Evolutionary conservation across 2,113 vertebrate genomes (phyloP).

Genomic region (Plectropomus leopardus): DNA sequence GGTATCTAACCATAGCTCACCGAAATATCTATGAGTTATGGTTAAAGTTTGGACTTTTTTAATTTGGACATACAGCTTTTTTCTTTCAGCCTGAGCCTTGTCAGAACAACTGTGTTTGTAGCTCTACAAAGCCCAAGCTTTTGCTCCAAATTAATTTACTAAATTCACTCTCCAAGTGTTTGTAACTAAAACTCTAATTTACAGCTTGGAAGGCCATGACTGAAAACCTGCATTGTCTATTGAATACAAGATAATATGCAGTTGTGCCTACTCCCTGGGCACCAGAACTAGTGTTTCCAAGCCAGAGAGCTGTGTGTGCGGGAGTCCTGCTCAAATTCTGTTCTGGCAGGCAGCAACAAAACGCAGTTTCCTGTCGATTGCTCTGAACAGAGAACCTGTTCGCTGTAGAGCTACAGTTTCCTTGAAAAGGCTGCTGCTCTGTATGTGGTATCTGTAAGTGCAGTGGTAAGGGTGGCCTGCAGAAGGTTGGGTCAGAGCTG

Average conservation of each 20-base stretch:
- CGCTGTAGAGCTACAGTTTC: background rate
- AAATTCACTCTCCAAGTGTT: background rate
- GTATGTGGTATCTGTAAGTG: slow-evolving; percentile 7
- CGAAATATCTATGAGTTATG: background rate
- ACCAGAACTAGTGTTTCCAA: background rate
- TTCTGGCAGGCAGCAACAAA: background rate
- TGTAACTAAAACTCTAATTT: background rate
- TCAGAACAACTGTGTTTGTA: too few species aligned
- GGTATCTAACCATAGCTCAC: background rate
- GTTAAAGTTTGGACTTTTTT: background rate
- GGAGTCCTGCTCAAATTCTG: background rate
- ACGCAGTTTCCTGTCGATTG: slow-evolving; percentile 2
- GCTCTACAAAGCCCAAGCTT: background rate
- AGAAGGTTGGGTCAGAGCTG: slow-evolving; percentile 22
- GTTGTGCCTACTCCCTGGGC: background rate
- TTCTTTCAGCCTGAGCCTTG: too few species aligned
- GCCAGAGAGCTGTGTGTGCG: background rate
- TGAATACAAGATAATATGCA: background rate
- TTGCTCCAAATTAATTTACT: background rate
- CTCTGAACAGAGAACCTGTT: background rate
- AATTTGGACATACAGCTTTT: background rate
- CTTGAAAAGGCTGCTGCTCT: slow-evolving; percentile 22
- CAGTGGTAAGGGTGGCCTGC: background rate
- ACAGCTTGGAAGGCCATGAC: background rate
- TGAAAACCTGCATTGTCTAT: background rate